Base-by-base conservation (phyloP, 2,113 vertebrate genomes). In the Pachycephala philippinensis region DNA sequence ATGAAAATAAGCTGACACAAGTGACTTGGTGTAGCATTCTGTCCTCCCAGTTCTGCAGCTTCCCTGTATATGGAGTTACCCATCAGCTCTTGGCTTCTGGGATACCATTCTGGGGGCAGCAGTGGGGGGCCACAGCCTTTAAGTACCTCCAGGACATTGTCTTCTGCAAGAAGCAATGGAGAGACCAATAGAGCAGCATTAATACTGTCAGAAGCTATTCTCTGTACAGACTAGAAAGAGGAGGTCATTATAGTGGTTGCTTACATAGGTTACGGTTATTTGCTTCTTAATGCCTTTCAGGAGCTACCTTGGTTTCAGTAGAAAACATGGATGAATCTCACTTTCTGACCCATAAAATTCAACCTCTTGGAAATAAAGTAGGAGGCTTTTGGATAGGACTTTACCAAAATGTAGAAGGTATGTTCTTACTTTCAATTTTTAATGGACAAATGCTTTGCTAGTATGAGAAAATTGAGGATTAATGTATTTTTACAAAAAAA, bases 341-440 rank as follows among this genome's bases (percentile, higher is more conserved):
- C 42, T 99, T 99, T 97, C 97, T 99, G 64, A 95, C 97, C 4
- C 97, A 98, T 40, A 98, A 96, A n/a, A 65, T 98, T 42, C 99
- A 99, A 66, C 72, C 98, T 47, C 96, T 99, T 81, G 97, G 98
- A 71, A 99, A 98, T 44, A 97, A 97, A 87, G 79, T 97, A 33
- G 96, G 94, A 88, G 93, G 93, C 17, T 99, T 99, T 97, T 99
- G 99, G 99, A 98, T 98, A 83, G 99, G 99, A 89, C 94, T 99
- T 75, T 99, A 98, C 66, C 98, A 66, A 94, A 99, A 98, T 86
- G 97, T 99, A 44, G 98, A 98, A 93, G 98, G 99, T 99, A 95
- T 40, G 20, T 11, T 11, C n/a, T 64, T 44, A 49, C 7, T 71
- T 75, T 45, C 30, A 70, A 22, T 50, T 72, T 79, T 40, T 59